phyloP scores from a whole-genome alignment of 2,113 vertebrate genomes.

The Crotalus helleri region DNA sequence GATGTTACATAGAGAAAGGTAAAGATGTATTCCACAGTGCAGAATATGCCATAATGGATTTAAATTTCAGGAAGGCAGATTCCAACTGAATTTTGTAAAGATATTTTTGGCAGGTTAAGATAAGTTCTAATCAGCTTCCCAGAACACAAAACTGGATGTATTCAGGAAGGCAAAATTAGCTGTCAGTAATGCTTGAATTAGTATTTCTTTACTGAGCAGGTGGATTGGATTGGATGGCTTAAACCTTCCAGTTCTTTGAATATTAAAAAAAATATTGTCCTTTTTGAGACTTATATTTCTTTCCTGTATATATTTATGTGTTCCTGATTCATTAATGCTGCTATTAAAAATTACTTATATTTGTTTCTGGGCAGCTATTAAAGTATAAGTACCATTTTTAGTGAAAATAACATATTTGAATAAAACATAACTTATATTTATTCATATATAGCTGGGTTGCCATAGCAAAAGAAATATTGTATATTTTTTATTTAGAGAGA shows the following conservation, averaged over 20 bases:
- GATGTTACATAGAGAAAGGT: not conserved
- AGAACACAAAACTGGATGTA: not conserved
- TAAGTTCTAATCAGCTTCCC: not conserved
- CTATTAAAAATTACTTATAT: not conserved
- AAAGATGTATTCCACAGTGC: not conserved
- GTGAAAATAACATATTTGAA: conserved; percentile 40
- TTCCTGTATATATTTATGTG: conserved; percentile 8
- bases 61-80: not conserved
- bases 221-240: not conserved
- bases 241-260: not conserved
- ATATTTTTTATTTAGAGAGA: conserved; percentile 50
- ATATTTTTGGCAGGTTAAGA: not conserved
- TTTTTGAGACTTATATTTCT: not conserved
- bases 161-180: not conserved
- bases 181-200: not conserved
- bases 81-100: not conserved
- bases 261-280: not conserved
- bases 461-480: conserved; percentile 50
- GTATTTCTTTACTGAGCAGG: not conserved
- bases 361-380: conserved; percentile 39
- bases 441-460: conserved; percentile 39
- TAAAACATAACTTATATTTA: conserved; percentile 47
- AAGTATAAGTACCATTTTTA: conserved; percentile 38
- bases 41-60: not conserved
- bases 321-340: conserved; percentile 6